Evolutionary conservation across 2,888 invertebrate species (phyloP).

Genomic region (Stenchaetothrips biformis): DNA sequence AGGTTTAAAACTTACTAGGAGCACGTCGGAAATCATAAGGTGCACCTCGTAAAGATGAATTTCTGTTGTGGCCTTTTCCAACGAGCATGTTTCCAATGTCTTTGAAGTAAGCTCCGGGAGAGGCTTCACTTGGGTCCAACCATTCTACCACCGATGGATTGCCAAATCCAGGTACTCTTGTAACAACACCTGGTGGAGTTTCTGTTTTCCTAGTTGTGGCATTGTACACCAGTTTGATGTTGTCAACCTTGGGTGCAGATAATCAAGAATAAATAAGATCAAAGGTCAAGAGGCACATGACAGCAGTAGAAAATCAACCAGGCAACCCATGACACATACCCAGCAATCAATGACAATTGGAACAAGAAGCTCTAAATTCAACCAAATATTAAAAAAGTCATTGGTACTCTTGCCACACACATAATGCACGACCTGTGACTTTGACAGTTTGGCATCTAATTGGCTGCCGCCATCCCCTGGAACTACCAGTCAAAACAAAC

Average conservation of each 20-base stretch:
- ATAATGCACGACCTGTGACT: constrained; percentile 72
- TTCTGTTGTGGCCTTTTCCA: constrained; percentile 69
- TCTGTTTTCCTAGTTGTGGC: constrained; percentile 74
- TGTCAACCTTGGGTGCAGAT: constrained; percentile 57
- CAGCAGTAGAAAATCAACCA: constrained; percentile 29
- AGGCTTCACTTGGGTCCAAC: constrained; percentile 84
- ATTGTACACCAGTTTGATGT: constrained; percentile 78
- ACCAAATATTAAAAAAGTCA: constrained; percentile 89
- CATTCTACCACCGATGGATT: constrained; percentile 85
- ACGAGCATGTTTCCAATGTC: constrained; percentile 75
- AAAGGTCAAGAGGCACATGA: constrained; percentile 1
- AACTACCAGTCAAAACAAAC: constrained; percentile 54
- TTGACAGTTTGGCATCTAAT: constrained; percentile 84
- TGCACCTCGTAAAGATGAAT: constrained; percentile 79
- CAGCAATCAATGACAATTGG: constrained; percentile 92
- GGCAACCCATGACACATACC: constrained; percentile 47
- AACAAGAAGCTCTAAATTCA: constrained; percentile 85
- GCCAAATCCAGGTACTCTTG: constrained; percentile 84
- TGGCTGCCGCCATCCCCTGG: constrained; percentile 98
- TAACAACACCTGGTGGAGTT: constrained; percentile 76
- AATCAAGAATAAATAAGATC: constrained; percentile 31
- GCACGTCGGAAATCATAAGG: constrained; percentile 96
- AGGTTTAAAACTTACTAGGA: constrained; percentile 65
- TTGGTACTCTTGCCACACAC: constrained; percentile 75
- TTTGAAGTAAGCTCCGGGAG: constrained; percentile 81